Conservation (phyloP, 1,140 invertebrate genomes). For the Idris sp. region DNA sequence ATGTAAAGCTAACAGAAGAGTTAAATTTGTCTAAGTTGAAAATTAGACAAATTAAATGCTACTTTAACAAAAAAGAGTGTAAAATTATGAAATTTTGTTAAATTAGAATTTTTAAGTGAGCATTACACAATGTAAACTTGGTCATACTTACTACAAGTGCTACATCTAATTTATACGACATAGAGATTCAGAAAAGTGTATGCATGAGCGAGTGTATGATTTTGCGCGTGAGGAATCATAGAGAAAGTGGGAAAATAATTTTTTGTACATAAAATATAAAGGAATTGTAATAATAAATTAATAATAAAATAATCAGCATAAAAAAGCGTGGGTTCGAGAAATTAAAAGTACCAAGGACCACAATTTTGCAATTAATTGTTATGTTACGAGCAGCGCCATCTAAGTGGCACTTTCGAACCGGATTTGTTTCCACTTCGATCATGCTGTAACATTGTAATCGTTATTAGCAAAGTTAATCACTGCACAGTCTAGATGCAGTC, state of each 20-base stretch:
- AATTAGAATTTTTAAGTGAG: no score
- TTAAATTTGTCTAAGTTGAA: no score
- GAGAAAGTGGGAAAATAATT: conserved; percentile 5
- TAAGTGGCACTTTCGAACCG: conserved; percentile 65
- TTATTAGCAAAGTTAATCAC: conserved; percentile 66
- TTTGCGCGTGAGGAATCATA: conserved; percentile 34
- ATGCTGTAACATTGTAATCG: conserved; percentile 77
- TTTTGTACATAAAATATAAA: no score
- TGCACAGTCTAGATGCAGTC: conserved; percentile 10
- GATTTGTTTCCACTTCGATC: conserved; percentile 67
- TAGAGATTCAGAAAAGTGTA: conserved; percentile 39
- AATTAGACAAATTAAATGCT: no score
- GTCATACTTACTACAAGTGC: conserved; percentile 34
- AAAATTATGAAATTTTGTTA: no score
- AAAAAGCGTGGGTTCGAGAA: conserved; percentile 24
- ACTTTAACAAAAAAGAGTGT: no score
- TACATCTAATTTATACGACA: conserved; percentile 35
- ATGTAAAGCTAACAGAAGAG: no score
- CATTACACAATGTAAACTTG: no score
- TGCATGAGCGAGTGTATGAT: conserved; percentile 53
- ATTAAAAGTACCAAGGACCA: conserved; percentile 9
- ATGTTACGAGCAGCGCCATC: conserved; percentile 29
- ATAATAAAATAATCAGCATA: conserved; percentile 18
- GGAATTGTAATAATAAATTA: conserved; percentile 2
- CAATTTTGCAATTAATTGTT: conserved; percentile 6